phyloP scores from a whole-genome alignment of 30 jellyfish, hydroid and myxozoan genomes.

The Rhopilema esculentum region DNA sequence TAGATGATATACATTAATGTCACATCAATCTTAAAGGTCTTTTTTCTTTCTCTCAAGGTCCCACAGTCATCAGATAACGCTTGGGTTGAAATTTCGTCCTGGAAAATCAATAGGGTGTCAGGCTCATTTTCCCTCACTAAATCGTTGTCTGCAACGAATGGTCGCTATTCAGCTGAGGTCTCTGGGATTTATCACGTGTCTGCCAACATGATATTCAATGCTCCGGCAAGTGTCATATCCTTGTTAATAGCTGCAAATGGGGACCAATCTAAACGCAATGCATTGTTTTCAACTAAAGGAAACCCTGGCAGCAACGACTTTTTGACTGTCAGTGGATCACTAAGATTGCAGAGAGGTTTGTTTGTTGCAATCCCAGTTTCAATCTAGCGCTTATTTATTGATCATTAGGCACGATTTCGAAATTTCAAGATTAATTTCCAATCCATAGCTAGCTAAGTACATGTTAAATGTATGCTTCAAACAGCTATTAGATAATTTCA shows the following conservation, averaged over 20 bases:
- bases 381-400: too few relatives aligned
- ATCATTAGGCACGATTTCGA: too few relatives aligned
- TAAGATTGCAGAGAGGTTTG: slow-evolving; percentile 70
- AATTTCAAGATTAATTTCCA: too few relatives aligned
- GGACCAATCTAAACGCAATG: slow-evolving; percentile 73
- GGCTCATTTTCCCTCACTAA: slow-evolving; percentile 72
- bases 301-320: slow-evolving; percentile 78
- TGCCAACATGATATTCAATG: slow-evolving; percentile 72
- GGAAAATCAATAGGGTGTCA: slow-evolving; percentile 59
- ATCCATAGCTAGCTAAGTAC: too few relatives aligned
- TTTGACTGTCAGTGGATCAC: slow-evolving; percentile 83
- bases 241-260: slow-evolving; percentile 78
- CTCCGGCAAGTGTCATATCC: slow-evolving; percentile 72
- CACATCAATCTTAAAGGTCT: too few relatives aligned
- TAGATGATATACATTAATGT: too few relatives aligned
- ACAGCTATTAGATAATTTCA: too few relatives aligned
- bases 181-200: slow-evolving; percentile 83
- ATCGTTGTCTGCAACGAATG: slow-evolving; percentile 29
- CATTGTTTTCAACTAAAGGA: slow-evolving; percentile 89
- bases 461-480: too few relatives aligned
- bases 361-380: too few relatives aligned
- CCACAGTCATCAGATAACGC: slow-evolving; percentile 58
- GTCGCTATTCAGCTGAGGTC: slow-evolving; percentile 77
- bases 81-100: slow-evolving; percentile 72
- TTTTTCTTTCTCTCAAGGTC: slow-evolving; percentile 35